Base-by-base conservation (phyloP, 1,140 invertebrate genomes). In the Zophobas morio region DNA sequence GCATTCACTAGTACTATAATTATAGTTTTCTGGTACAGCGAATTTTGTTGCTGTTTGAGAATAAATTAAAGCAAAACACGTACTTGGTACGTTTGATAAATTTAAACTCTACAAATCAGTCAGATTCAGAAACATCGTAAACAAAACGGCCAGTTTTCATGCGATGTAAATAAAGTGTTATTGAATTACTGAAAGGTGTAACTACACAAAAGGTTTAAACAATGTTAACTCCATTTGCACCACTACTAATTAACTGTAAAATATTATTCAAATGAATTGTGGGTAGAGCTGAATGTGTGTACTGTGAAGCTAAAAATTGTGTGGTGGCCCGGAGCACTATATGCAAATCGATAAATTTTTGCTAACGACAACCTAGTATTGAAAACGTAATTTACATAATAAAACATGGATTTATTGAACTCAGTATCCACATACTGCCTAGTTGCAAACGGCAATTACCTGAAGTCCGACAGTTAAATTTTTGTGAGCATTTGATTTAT, bases 391-490 rank as follows among this genome's bases (percentile, higher is more conserved):
- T 66, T 66, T 66, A 66, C 60, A 66, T 66, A 66, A 66, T 66
- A 66, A 66, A 66, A 66, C 60, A 66, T 66, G 60, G 60, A 66
- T 66, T 66, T 66, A 66, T 66, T 66, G 60, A 66, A 66, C 60
- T 42, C 60, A 66, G 42, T 66, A 66, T 66, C 60, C 40, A 66
- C 60, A 66, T 66, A 66, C 60, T 66, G 60, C 60, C 40, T 66
- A 66, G 60, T 42, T 66, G 42, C 60, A 66, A 66, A 66, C 60
- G 42, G 60, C 39, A 66, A 66, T 66, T 66, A 66, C 60, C 60
- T 66, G 60, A 66, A 66, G n/a, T 66, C 60, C 40, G 60, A 39
- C 60, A 66, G 60, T 39, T 66, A 66, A 66, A 66, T 66, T 66
- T 42, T 66, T 66, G 42, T 36, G 33, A 37, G 37, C 37, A 42